Percentiles rank a stretch among this genome's conserved stretches.
phyloP scores from a whole-genome alignment of 2,888 invertebrate species.

The Pinctada fucata region DNA sequence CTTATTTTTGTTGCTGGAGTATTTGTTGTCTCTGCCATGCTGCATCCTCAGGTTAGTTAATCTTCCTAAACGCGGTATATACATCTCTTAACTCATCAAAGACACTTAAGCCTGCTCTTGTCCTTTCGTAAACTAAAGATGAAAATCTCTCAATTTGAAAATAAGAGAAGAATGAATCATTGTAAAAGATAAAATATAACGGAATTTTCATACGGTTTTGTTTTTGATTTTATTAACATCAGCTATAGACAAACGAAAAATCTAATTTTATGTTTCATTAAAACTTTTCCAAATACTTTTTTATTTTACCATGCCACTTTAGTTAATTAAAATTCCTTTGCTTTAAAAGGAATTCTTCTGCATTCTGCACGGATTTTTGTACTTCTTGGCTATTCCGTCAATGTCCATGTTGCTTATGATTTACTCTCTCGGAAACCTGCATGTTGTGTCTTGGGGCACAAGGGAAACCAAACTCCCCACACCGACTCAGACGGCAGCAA shows the following conservation, averaged over 20 bases:
- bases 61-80: too few species aligned
- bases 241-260: too few species aligned
- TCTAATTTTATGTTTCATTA: too few species aligned
- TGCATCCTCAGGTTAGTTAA: conserved; percentile 86
- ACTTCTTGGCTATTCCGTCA: conserved; percentile 94
- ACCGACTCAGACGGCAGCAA: conserved; percentile 16
- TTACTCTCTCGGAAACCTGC: conserved; percentile 93
- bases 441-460: conserved; percentile 96
- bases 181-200: too few species aligned
- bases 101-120: too few species aligned
- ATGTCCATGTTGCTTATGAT: conserved; percentile 95
- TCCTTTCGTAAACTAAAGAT: too few species aligned
- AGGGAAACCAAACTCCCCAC: conserved; percentile 82
- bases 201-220: too few species aligned
- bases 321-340: background rate
- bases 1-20: conserved; percentile 93
- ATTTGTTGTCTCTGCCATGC: conserved; percentile 95
- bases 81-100: too few species aligned
- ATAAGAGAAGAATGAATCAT: too few species aligned
- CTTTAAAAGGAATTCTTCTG: conserved; percentile 79
- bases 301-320: too few species aligned
- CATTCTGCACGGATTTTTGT: conserved; percentile 84
- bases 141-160: background rate
- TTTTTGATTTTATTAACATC: too few species aligned
- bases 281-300: too few species aligned